Evolutionary conservation across 2,888 invertebrate genomes (phyloP).

Genomic region (Colostygia pectinataria): DNA sequence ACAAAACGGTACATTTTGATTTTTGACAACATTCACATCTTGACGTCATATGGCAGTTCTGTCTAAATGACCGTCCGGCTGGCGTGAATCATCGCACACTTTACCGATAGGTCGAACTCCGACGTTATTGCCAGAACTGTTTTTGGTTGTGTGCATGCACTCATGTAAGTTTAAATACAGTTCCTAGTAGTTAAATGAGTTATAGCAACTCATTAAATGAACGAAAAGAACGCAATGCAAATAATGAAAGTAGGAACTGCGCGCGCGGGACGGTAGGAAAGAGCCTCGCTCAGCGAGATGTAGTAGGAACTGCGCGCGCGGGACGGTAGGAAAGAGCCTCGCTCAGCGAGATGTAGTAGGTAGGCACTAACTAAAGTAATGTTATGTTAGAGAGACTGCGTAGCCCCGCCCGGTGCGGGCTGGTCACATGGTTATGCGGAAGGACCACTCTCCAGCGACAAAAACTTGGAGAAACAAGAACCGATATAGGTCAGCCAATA

Average conservation of each 20-base stretch:
- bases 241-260: conserved; percentile 18
- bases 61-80: no score
- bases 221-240: conserved; percentile 10
- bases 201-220: conserved; percentile 4
- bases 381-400: no score
- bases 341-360: conserved; percentile 1
- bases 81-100: no score
- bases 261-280: neutral
- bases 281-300: neutral
- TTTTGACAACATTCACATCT: no score
- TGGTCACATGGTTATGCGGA: neutral
- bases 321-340: neutral
- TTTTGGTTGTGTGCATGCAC: neutral
- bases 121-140: neutral
- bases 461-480: conserved; percentile 16
- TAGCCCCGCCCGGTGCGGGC: neutral
- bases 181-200: conserved; percentile 1
- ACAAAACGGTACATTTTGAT: no score
- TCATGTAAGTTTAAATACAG: neutral
- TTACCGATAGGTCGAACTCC: no score
- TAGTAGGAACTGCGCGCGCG: conserved; percentile 10
- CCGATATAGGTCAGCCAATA: conserved; percentile 5
- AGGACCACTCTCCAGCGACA: conserved; percentile 11
- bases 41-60: no score
- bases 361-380: no score